Percentiles rank a stretch among this genome's conserved stretches.
Evolutionary conservation across 2,113 vertebrate genomes (phyloP).

Genomic region (Nothoprocta perdicaria): DNA sequence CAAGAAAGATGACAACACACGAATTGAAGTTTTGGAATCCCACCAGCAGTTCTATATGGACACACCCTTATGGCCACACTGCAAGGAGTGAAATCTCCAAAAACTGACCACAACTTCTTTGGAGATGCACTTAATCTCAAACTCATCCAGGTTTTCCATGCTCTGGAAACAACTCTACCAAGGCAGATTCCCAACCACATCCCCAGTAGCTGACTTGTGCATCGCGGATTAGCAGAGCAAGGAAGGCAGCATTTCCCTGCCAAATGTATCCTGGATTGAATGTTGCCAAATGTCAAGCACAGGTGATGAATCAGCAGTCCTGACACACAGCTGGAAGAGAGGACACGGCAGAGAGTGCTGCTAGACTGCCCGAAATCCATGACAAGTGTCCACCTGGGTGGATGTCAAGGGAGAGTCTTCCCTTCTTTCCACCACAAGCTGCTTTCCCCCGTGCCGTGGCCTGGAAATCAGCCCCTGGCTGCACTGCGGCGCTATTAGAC

Average conservation of each 20-base stretch:
- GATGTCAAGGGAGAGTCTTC: constrained; percentile 35
- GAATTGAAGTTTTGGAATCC: neutral
- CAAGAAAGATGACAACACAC: neutral
- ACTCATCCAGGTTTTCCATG: constrained; percentile 3
- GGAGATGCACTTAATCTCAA: neutral
- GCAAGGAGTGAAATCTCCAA: constrained; percentile 8
- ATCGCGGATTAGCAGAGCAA: constrained; percentile 28
- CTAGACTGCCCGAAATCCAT: neutral
- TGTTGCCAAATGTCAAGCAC: constrained; percentile 27
- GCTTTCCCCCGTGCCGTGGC: constrained; percentile 55
- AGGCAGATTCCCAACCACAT: constrained; percentile 35
- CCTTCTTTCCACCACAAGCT: constrained; percentile 37
- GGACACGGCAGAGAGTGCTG: neutral
- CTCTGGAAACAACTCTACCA: constrained; percentile 19
- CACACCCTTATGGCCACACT: accelerated
- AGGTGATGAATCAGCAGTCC: neutral
- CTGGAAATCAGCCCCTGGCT: constrained; percentile 57
- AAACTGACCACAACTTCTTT: neutral
- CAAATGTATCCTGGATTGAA: neutral
- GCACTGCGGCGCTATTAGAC: constrained; percentile 66
- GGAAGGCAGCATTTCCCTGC: neutral
- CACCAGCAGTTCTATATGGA: neutral
- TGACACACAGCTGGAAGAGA: constrained; percentile 37
- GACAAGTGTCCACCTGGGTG: neutral
- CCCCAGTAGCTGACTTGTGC: neutral